Evolutionary conservation across 2,797 vertebrate genomes (phyloP), one percentile per base, ranked within the genome.

Genomic region (Leucoraja ocellata): DNA sequence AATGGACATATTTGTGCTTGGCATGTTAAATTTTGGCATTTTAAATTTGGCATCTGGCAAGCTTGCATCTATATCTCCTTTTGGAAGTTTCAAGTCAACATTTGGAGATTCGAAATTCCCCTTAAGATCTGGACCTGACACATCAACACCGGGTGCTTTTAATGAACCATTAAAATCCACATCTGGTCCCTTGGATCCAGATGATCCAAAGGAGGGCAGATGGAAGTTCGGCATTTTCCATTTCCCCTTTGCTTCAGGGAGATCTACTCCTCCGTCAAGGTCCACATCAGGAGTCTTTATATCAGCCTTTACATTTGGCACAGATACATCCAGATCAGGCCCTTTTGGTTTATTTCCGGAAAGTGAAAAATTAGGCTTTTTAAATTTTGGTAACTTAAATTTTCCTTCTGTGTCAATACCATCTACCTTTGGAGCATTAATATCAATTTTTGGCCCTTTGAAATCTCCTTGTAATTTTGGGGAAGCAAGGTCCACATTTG

Each of bases 151-250:
- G 25, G 93, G 73, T 14, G 71, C 74, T 73, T 93, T 93, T 2
- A 92, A 23, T 83, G 88, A 71, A 9, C 21, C 88, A 71, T 93
- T n/a, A 28, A 93, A 36, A 76, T 95, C 77, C 39, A 74, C 25
- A 79, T 76, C 61, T 21, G 90, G 77, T 32, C 58, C 36, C 83
- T 74, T 93, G 23, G 73, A 39, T 58, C 28, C 28, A 28, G 73
- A 78, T 21, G 58, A 21, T 58, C 73, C 73, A 61, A 76, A 92
- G 28, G 39, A 58, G 0, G 36, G 84, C 93, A 4, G 95, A 77
- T n/a, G 94, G 93, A 21, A 78, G 78, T 77, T 96, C 95, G 54
- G 96, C 95, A 93, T 96, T 96, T 63, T 96, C 95, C 94, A 96
- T 95, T 80, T 95, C 81, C 78, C 39, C 95, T 58, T 83, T 93